A percentile compares a stretch with the other conserved stretches of the same genome.
Evolutionary conservation across 1,140 invertebrate species (phyloP).

Genomic region (Brevipalpus yothersi): DNA sequence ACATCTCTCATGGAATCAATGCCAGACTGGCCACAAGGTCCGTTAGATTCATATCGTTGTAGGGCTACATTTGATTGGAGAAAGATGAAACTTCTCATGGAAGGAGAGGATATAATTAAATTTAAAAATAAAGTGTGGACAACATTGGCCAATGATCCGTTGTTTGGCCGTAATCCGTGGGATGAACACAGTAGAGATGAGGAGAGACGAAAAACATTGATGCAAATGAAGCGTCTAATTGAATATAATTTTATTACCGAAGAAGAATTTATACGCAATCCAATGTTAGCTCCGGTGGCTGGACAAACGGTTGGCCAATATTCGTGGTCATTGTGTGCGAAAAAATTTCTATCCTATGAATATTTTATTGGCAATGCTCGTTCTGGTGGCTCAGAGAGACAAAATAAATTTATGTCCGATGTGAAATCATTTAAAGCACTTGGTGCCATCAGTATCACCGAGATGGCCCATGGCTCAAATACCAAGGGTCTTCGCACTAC

Average conservation of each 20-base stretch:
- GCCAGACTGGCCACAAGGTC: conserved; percentile 36
- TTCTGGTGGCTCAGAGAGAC: conserved; percentile 46
- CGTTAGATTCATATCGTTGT: conserved; percentile 41
- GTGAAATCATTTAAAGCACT: conserved; percentile 34
- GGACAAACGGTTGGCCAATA: conserved; percentile 31
- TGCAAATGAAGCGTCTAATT: conserved; percentile 31
- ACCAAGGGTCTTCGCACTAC: conserved; percentile 67
- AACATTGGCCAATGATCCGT: conserved; percentile 29
- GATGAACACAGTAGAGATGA: conserved; percentile 38
- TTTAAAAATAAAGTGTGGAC: conserved; percentile 52
- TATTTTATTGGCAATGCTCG: conserved; percentile 21
- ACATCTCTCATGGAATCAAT: conserved; percentile 8
- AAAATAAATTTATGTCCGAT: conserved; percentile 38
- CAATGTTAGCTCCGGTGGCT: conserved; percentile 18
- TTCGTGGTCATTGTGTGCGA: conserved; percentile 37
- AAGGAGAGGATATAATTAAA: conserved; percentile 38
- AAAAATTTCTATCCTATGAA: conserved; percentile 25
- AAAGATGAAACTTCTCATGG: conserved; percentile 38
- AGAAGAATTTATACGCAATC: conserved; percentile 26
- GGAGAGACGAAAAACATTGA: conserved; percentile 29
- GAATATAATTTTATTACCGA: conserved; percentile 34
- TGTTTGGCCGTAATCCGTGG: conserved; percentile 34
- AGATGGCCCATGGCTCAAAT: conserved; percentile 79
- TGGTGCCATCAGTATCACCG: conserved; percentile 63
- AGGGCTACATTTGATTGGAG: conserved; percentile 52